A percentile compares a stretch with the other conserved stretches of the same genome.
Evolutionary conservation across 1,140 invertebrate species (phyloP).

Genomic region (Zaprionus taronus): DNA sequence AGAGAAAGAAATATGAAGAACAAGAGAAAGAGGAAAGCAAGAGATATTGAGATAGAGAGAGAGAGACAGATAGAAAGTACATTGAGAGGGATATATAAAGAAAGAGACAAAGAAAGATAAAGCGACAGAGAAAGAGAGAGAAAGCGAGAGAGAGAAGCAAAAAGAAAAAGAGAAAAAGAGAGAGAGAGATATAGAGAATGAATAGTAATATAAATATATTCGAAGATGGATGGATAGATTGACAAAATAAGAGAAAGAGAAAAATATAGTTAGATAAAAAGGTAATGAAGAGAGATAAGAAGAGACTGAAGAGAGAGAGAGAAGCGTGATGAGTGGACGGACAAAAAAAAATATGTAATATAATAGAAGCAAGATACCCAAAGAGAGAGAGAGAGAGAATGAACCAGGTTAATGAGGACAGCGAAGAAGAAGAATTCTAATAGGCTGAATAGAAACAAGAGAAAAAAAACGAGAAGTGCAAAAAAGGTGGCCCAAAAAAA

Average conservation of each 20-base stretch:
- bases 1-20: not conserved
- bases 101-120: rapidly evolving
- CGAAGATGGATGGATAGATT: not conserved
- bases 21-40: not conserved
- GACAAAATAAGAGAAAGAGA: not conserved
- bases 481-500: no score
- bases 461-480: no score
- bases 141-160: not conserved
- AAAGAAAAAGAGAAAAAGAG: not conserved
- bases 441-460: no score
- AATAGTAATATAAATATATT: not conserved
- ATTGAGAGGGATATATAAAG: not conserved
- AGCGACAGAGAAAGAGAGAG: not conserved
- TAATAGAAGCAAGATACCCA: not conserved
- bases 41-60: not conserved
- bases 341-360: not conserved
- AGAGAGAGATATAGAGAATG: not conserved
- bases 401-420: not conserved
- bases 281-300: no score
- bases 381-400: no score
- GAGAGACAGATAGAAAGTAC: not conserved
- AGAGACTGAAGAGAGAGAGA: not conserved
- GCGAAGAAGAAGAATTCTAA: not conserved
- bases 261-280: not conserved
- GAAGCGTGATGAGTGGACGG: not conserved